A percentile compares a stretch with the other conserved stretches of the same genome.
Evolutionary conservation across 2,888 invertebrate species (phyloP).

Genomic region (Caenorhabditis uteleia): DNA sequence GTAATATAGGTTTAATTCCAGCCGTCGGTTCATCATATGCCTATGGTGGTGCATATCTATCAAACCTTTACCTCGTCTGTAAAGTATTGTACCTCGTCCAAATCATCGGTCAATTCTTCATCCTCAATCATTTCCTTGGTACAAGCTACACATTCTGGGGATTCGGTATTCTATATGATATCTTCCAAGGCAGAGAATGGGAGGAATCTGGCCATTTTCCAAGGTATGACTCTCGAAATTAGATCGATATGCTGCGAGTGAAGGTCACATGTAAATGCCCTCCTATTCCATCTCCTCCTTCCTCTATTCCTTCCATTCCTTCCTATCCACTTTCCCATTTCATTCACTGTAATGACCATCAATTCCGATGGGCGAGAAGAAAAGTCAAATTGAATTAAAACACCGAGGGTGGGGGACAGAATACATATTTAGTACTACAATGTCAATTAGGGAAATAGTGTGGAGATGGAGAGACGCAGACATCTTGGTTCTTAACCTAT

Average conservation of each 20-base stretch:
- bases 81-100: conserved; percentile 68
- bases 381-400: not conserved
- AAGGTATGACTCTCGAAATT: conserved; percentile 38
- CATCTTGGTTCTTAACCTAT: no score
- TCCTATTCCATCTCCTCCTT: no score
- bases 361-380: not conserved
- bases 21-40: conserved; percentile 44
- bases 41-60: conserved; percentile 67
- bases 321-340: no score
- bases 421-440: no score
- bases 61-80: conserved; percentile 65
- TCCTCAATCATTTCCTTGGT: conserved; percentile 70
- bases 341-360: no score
- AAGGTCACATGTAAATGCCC: conserved; percentile 26
- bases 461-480: no score
- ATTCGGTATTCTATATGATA: conserved; percentile 67
- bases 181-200: conserved; percentile 67
- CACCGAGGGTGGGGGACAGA: no score
- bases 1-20: conserved; percentile 18
- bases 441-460: no score
- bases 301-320: no score
- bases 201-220: conserved; percentile 69
- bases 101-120: conserved; percentile 68
- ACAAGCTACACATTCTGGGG: conserved; percentile 70
- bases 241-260: not conserved